Conservation (phyloP, 30 jellyfish, hydroid and myxozoan genomes). For the Turritopsis dohrnii region DNA sequence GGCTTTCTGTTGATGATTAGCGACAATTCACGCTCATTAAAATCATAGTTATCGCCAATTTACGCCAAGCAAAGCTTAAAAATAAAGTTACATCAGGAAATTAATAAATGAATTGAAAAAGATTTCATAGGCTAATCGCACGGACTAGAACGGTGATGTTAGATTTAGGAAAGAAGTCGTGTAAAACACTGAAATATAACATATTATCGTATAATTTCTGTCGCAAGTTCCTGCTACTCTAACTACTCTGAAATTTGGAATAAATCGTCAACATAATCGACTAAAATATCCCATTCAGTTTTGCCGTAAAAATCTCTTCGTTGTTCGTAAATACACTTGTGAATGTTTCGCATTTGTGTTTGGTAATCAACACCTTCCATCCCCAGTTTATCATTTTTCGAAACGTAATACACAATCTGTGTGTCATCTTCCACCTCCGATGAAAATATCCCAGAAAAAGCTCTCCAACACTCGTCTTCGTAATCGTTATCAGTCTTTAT, state of each 20-base stretch:
- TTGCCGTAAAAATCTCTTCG: background rate
- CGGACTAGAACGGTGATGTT: too few species aligned
- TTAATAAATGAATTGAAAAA: too few species aligned
- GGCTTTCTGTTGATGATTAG: too few species aligned
- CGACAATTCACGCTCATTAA: too few species aligned
- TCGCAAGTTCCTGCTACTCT: too few species aligned
- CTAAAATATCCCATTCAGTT: slow-evolving; percentile 7
- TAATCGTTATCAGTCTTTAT: background rate
- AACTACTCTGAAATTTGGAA: background rate
- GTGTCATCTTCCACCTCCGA: background rate
- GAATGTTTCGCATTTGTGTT: background rate
- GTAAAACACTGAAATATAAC: too few species aligned
- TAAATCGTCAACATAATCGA: background rate
- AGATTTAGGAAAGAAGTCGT: too few species aligned
- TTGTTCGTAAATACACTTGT: background rate
- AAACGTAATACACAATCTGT: background rate
- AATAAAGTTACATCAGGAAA: too few species aligned
- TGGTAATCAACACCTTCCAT: background rate
- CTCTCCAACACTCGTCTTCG: background rate
- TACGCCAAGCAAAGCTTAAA: too few species aligned
- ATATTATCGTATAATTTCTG: too few species aligned
- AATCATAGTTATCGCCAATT: too few species aligned
- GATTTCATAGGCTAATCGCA: too few species aligned
- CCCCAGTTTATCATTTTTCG: background rate
- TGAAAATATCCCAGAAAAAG: background rate